Evolutionary conservation across 2,113 vertebrate genomes (phyloP).

Genomic region (Tapirus terrestris): DNA sequence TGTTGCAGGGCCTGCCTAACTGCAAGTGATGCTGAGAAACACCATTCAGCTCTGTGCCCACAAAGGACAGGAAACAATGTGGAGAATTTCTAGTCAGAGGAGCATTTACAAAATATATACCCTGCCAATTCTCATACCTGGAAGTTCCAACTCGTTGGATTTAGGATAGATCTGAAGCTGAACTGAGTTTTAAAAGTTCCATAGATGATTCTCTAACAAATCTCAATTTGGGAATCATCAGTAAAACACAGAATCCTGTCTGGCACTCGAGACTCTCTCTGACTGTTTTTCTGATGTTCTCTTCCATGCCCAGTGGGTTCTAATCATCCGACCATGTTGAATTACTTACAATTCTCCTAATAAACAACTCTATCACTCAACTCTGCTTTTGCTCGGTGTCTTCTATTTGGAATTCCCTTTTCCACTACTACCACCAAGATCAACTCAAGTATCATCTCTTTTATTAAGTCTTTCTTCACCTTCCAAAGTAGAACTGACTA

Average conservation of each 20-base stretch:
- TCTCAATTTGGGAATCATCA: not conserved
- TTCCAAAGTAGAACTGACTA: not conserved
- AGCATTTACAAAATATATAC: not conserved
- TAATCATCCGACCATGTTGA: not conserved
- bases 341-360: not conserved
- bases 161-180: not conserved
- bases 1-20: not conserved
- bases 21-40: not conserved
- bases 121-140: not conserved
- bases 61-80: not conserved
- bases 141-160: not conserved
- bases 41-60: not conserved
- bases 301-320: not conserved
- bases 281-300: not conserved
- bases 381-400: not conserved
- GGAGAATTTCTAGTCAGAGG: not conserved
- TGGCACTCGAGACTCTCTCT: not conserved
- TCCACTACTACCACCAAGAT: not conserved
- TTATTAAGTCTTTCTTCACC: not conserved
- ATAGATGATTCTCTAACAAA: not conserved
- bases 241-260: not conserved
- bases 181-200: not conserved
- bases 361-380: not conserved
- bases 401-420: not conserved
- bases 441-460: not conserved